Evolutionary conservation across 2,888 invertebrate species (phyloP).

Genomic region (Synergus gifuensis): DNA sequence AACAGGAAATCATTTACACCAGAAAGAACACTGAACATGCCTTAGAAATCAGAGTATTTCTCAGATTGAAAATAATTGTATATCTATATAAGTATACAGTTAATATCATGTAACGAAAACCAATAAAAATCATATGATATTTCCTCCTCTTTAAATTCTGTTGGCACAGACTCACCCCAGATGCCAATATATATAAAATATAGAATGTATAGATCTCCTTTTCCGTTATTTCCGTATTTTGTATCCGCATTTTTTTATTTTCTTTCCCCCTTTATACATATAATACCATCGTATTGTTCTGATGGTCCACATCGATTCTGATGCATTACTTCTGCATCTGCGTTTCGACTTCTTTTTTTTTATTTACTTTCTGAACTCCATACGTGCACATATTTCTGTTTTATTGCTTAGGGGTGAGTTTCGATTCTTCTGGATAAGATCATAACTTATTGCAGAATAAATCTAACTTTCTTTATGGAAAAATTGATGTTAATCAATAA

Average conservation of each 20-base stretch:
- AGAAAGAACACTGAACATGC: background rate
- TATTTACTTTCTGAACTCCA: background rate
- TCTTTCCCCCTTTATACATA: background rate
- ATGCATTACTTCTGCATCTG: background rate
- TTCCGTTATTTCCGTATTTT: background rate
- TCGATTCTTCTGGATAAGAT: background rate
- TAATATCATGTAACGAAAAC: background rate
- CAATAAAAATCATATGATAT: background rate
- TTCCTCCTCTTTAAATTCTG: background rate
- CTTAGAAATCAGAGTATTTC: constrained; percentile 1
- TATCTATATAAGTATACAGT: too few relatives aligned
- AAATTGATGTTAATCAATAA: background rate
- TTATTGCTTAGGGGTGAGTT: background rate
- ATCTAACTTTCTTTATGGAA: background rate
- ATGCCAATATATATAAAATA: background rate
- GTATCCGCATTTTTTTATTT: background rate
- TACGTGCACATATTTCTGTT: background rate
- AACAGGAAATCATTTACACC: constrained; percentile 19
- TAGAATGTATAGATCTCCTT: background rate
- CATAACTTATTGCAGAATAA: background rate
- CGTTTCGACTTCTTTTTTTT: background rate
- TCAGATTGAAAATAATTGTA: background rate
- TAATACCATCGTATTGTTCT: background rate
- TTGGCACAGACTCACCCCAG: background rate
- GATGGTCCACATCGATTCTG: background rate